Evolutionary conservation across 2,797 vertebrate genomes (phyloP).

Genomic region (Onychomys arenicola): DNA sequence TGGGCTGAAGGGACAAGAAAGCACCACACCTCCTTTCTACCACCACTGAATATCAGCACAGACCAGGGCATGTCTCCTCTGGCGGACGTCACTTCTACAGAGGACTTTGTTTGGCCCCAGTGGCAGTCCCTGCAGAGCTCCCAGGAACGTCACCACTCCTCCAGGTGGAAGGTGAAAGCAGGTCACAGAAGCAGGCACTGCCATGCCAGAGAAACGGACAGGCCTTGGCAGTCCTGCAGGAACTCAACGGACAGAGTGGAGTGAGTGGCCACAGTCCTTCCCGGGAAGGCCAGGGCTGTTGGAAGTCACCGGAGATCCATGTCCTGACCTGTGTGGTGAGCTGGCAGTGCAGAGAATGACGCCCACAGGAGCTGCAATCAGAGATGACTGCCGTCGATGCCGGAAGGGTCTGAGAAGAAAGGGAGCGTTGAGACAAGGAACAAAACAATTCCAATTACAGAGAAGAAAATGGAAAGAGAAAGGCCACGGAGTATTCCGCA

Average conservation of each 20-base stretch:
- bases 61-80: background rate
- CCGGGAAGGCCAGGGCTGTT: background rate
- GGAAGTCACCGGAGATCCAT: background rate
- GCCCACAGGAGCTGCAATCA: accelerated
- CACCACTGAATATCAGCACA: background rate
- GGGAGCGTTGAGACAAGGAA: background rate
- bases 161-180: background rate
- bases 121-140: background rate
- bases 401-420: background rate
- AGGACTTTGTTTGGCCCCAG: background rate
- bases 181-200: background rate
- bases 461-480: background rate
- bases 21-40: background rate
- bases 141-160: background rate
- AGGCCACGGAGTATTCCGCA: background rate
- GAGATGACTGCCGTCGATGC: background rate
- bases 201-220: background rate
- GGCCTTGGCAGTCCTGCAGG: background rate
- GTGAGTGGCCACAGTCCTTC: background rate
- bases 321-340: background rate
- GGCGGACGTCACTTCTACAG: background rate
- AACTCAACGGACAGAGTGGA: background rate
- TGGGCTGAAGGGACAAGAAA: background rate
- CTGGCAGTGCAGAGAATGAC: background rate
- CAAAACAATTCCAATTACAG: background rate